Percentiles rank a stretch among this genome's conserved stretches.
Conservation (phyloP, 2,888 invertebrate species). For the Macrophya annulata region DNA sequence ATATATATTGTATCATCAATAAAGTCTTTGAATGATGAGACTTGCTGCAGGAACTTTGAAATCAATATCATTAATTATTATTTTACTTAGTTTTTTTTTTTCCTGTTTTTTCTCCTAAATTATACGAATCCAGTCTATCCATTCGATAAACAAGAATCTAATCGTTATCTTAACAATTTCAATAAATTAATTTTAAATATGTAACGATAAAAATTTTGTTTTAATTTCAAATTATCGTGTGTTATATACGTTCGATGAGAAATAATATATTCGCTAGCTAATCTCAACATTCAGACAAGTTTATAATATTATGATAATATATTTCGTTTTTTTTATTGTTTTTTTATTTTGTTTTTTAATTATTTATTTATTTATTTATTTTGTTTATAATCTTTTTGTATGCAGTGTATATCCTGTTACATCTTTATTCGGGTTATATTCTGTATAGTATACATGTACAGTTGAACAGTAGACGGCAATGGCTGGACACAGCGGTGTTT, state of each 20-base stretch:
- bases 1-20: background rate
- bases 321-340: conserved; percentile 58
- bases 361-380: conserved; percentile 60
- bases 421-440: conserved; percentile 56
- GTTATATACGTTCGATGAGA: background rate
- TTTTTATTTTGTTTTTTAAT: conserved; percentile 51
- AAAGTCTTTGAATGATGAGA: conserved; percentile 39
- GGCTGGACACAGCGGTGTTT: conserved; percentile 73
- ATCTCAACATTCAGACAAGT: conserved; percentile 38
- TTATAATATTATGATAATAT: conserved; percentile 16
- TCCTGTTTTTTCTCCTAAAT: background rate
- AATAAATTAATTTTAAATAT: background rate
- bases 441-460: conserved; percentile 67
- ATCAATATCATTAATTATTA: background rate
- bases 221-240: background rate
- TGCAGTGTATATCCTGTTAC: conserved; percentile 57
- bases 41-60: conserved; percentile 9
- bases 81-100: background rate
- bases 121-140: background rate
- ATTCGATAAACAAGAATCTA: background rate
- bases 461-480: conserved; percentile 77
- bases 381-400: conserved; percentile 59
- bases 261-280: conserved; percentile 21
- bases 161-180: background rate
- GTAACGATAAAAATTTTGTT: background rate